Evolutionary conservation across 2,888 invertebrate genomes (phyloP).

Genomic region (Noctua comes): DNA sequence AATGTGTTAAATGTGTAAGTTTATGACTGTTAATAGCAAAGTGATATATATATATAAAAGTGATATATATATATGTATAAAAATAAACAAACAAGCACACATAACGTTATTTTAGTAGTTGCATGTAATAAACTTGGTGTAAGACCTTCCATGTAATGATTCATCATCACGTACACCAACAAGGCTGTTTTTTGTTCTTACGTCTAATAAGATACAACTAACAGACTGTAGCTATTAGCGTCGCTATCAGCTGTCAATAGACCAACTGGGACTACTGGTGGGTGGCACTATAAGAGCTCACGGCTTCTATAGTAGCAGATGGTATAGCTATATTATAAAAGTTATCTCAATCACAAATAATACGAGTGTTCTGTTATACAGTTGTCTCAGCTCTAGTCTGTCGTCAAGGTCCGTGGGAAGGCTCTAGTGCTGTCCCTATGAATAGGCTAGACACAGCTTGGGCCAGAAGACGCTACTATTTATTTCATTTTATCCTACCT

Average conservation of each 20-base stretch:
- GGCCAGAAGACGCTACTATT: neutral
- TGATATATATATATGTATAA: no score
- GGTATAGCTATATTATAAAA: neutral
- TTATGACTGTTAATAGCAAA: conserved; percentile 7
- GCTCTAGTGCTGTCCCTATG: neutral
- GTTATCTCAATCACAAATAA: neutral
- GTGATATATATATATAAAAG: no score
- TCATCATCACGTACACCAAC: conserved; percentile 13
- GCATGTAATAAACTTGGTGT: neutral
- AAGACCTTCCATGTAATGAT: conserved; percentile 19
- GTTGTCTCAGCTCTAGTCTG: neutral
- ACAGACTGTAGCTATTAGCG: neutral
- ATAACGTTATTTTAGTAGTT: neutral
- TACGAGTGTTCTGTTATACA: neutral
- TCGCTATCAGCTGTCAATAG: conserved; percentile 20
- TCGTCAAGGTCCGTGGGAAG: neutral
- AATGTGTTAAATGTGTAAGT: conserved; percentile 17
- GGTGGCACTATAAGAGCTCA: neutral
- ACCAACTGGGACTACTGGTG: neutral
- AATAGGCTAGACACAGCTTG: neutral
- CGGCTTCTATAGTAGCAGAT: conserved; percentile 2
- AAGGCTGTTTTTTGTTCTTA: conserved; percentile 32
- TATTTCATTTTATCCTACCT: neutral
- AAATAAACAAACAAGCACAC: neutral
- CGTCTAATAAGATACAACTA: neutral